Evolutionary conservation across 2,888 invertebrate genomes (phyloP).

Genomic region (Watsonalla cultraria): DNA sequence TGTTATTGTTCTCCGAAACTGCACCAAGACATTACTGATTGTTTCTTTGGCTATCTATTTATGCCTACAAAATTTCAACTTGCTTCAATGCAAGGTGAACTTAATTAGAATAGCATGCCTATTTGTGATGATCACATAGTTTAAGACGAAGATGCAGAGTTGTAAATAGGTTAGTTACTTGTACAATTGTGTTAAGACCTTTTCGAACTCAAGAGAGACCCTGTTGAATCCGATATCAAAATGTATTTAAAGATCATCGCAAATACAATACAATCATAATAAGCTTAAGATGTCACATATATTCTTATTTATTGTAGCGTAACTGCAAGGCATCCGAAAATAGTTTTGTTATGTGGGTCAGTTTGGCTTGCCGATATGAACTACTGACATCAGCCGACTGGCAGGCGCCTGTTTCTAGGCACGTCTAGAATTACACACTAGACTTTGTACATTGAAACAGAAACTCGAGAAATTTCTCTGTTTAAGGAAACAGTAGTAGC

Average conservation of each 20-base stretch:
- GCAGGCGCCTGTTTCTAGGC: conserved; percentile 8
- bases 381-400: conserved; percentile 22
- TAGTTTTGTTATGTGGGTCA: conserved; percentile 47
- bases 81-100: not conserved
- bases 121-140: too few species aligned
- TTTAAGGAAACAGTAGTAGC: too few species aligned
- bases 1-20: not conserved
- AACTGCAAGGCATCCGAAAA: conserved; percentile 34
- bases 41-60: not conserved
- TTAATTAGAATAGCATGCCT: not conserved
- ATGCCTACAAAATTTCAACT: not conserved
- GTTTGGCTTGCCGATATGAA: conserved; percentile 33
- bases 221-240: too few species aligned
- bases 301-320: conserved; percentile 24
- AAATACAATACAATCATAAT: too few species aligned
- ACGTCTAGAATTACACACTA: not conserved
- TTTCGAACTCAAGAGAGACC: too few species aligned
- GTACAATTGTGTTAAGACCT: too few species aligned
- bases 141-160: too few species aligned
- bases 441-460: not conserved
- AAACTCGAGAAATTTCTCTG: too few species aligned
- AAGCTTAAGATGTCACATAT: conserved; percentile 25
- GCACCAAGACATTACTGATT: not conserved
- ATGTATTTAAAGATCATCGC: too few species aligned
- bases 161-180: too few species aligned